Evolutionary conservation across 1,140 invertebrate genomes (phyloP), one percentile per base, ranked within the genome.

Genomic region (Eumeta japonica): DNA sequence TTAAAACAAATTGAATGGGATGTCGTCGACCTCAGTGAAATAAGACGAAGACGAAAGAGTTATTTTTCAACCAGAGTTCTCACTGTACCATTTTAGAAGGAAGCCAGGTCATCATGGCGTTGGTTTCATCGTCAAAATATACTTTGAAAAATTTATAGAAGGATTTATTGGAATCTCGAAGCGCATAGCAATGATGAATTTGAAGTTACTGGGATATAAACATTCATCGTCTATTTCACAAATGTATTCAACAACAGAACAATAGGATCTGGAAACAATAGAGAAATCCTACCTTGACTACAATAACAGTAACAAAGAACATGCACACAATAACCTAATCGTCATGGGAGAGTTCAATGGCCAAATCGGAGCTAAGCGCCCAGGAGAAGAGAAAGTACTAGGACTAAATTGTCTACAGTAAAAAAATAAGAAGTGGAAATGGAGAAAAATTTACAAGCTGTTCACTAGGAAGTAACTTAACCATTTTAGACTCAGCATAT

Each of bases 281-380:
- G 37, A 45, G 0, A 20, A 27, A 1, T 56, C 56, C 18, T 59
- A 56, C 11, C 12, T 42, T 2, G 38, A 43, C 11, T 11, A 55
- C 16, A 28, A 28, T 0, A 41, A 46, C 24, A n/a, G 18, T 17
- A 46, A 30, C 2, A 32, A 46, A 43, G 47, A 44, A 39, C 46
- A 49, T 39, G 19, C 33, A 1, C 19, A 48, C 30, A 52, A 54
- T 2, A 47, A 54, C 33, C 0, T 54, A 2, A 31, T 57, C 7
- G 2, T 55, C 2, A 53, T 55, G 48, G 50, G 50, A 5, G 46
- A 58, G n/a, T 55, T 55, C n/a, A 60, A 55, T 39, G 54, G 41
- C 1, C 45, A 53, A 44, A 38, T 53, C 0, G 54, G 50, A 2
- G 13, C 1, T 16, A 16, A 14, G 46, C 10, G 11, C 31, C 1